A percentile compares a stretch with the other conserved stretches of the same genome.
Conservation (phyloP, 2,888 invertebrate genomes). For the Teinopalpus imperialis region DNA sequence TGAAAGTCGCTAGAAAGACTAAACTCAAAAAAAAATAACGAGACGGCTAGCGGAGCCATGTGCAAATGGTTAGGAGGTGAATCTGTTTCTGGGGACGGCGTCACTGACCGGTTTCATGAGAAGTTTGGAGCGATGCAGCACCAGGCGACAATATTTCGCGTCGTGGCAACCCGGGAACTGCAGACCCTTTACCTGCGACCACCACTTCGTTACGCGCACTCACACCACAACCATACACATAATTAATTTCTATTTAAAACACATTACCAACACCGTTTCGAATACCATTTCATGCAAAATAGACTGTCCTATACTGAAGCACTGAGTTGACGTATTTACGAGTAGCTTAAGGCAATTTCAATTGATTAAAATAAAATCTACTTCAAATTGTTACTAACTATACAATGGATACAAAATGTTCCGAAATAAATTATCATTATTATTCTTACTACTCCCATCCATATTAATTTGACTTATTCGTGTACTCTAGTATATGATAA, state of each 20-base stretch:
- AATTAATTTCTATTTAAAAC: not conserved
- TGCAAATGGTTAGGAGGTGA: slow-evolving; percentile 24
- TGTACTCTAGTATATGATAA: no score
- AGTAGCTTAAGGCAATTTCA: no score
- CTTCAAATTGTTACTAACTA: no score
- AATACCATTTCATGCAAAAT: no score
- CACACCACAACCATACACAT: slow-evolving; percentile 37
- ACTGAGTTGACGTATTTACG: no score
- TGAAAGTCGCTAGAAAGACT: slow-evolving; percentile 37
- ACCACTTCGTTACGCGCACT: slow-evolving; percentile 61
- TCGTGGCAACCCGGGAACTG: slow-evolving; percentile 98
- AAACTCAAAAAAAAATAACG: slow-evolving; percentile 40
- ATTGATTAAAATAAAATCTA: no score
- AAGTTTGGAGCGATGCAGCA: slow-evolving; percentile 97
- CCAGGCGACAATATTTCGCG: slow-evolving; percentile 96
- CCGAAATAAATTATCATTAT: no score
- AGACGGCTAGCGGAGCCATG: slow-evolving; percentile 20
- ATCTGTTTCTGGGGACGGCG: slow-evolving; percentile 31
- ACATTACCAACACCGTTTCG: no score
- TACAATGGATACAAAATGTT: no score
- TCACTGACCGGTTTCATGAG: slow-evolving; percentile 97
- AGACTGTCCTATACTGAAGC: no score
- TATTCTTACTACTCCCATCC: no score
- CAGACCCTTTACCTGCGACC: slow-evolving; percentile 95
- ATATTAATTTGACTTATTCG: no score